A percentile compares a stretch with the other conserved stretches of the same genome.
phyloP scores from a whole-genome alignment of 2,113 vertebrate genomes.

The Phalacrocorax carbo region DNA sequence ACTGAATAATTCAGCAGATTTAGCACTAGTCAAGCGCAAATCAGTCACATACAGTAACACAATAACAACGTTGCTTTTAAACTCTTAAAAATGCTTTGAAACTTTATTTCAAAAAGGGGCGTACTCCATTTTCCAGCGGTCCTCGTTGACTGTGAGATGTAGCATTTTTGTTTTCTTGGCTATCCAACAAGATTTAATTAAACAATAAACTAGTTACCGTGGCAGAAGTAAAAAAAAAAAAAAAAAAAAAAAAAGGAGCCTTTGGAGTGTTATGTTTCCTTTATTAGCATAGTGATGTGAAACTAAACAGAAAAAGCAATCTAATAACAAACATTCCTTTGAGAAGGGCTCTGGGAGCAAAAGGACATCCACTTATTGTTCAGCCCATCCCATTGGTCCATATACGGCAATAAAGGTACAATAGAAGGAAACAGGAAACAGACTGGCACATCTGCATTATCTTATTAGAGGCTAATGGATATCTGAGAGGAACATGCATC shows the following conservation, averaged over 20 bases:
- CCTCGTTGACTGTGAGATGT: not conserved
- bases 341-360: constrained; percentile 81
- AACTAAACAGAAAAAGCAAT: constrained; percentile 81
- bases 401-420: constrained; percentile 83
- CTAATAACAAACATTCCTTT: constrained; percentile 84
- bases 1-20: constrained; percentile 79
- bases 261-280: constrained; percentile 74
- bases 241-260: not conserved
- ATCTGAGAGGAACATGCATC: constrained; percentile 82
- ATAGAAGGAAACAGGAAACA: constrained; percentile 87
- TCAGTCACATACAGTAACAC: constrained; percentile 72
- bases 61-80: constrained; percentile 69
- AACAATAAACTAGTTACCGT: constrained; percentile 58
- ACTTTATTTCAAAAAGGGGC: constrained; percentile 41
- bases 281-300: constrained; percentile 79
- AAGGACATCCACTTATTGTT: constrained; percentile 87
- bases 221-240: constrained; percentile 24
- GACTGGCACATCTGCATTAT: constrained; percentile 83
- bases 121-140: not conserved
- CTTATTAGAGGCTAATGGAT: constrained; percentile 85
- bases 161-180: constrained; percentile 46
- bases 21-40: constrained; percentile 72
- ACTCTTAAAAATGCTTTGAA: constrained; percentile 61
- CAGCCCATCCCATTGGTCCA: constrained; percentile 82
- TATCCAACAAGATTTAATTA: constrained; percentile 58